A percentile compares a stretch with the other conserved stretches of the same genome.
Evolutionary conservation across 1,140 invertebrate genomes (phyloP).

Genomic region (Halictus rubicundus): DNA sequence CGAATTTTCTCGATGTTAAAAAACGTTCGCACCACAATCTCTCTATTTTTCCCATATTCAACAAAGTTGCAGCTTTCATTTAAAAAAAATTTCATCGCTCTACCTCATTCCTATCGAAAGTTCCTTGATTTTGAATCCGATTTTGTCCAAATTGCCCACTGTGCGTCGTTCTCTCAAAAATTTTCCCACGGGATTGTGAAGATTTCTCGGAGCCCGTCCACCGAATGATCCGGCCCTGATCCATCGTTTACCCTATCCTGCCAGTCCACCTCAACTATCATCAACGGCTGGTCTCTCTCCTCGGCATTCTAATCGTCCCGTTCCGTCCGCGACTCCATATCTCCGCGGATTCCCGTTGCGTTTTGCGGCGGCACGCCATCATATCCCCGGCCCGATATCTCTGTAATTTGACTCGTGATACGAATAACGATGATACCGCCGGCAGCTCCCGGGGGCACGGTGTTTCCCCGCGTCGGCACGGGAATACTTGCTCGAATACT

Average conservation of each 20-base stretch:
- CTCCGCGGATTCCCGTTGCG: slow-evolving; percentile 12
- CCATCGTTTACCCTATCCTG: not conserved
- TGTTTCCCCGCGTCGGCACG: not conserved
- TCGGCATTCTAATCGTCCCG: not conserved
- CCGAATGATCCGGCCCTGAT: no score
- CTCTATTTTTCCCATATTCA: no score
- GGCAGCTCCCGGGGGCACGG: slow-evolving; percentile 28
- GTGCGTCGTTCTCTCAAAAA: no score
- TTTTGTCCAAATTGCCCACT: no score
- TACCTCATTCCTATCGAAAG: no score
- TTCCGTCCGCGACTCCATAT: not conserved
- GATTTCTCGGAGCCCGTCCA: no score
- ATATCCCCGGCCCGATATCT: slow-evolving; percentile 59
- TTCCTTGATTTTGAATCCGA: no score
- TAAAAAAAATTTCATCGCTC: no score
- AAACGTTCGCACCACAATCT: no score
- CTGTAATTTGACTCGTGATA: slow-evolving; percentile 70
- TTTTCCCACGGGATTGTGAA: no score
- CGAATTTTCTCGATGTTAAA: no score
- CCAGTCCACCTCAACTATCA: not conserved
- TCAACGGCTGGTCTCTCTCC: not conserved
- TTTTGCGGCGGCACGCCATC: slow-evolving; percentile 41
- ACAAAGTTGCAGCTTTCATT: no score
- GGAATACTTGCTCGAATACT: slow-evolving; percentile 14
- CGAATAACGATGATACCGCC: slow-evolving; percentile 65